Percentiles rank a stretch among this genome's conserved stretches.
phyloP scores from a whole-genome alignment of 2,797 vertebrate genomes.

The Syngnathus rostellatus region DNA sequence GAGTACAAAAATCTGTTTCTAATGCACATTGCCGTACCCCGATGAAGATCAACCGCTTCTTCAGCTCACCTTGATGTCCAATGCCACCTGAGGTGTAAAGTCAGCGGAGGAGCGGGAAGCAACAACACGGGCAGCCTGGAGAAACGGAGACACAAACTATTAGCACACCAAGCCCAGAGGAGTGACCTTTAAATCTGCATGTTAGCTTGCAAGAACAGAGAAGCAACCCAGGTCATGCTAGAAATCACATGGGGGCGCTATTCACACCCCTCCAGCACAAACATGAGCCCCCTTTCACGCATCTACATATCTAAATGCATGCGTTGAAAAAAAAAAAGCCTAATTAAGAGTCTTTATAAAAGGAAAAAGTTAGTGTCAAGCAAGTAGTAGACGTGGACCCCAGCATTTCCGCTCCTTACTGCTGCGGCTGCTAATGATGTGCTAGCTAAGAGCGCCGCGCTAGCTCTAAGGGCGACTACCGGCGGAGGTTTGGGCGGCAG shows the following conservation, averaged over 20 bases:
- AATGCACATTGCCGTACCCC: neutral
- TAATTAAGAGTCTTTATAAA: neutral
- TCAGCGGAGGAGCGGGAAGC: slow-evolving; percentile 75
- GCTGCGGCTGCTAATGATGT: slow-evolving; percentile 28
- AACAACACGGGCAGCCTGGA: slow-evolving; percentile 72
- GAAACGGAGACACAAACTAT: neutral
- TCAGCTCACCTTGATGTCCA: slow-evolving; percentile 81
- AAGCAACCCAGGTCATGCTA: neutral
- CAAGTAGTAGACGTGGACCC: slow-evolving; percentile 23
- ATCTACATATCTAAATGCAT: neutral
- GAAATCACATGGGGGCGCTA: neutral
- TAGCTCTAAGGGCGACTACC: slow-evolving; percentile 34
- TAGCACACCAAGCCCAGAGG: neutral
- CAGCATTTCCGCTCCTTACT: slow-evolving; percentile 40
- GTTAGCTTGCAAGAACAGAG: neutral
- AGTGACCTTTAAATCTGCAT: neutral
- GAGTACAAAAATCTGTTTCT: no score
- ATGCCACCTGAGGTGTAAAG: slow-evolving; percentile 80
- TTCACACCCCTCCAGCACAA: neutral
- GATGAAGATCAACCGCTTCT: neutral
- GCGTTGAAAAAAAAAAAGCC: neutral
- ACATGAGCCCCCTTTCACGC: no score
- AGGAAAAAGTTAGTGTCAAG: neutral
- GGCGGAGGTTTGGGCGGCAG: slow-evolving; percentile 53
- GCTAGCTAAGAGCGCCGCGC: slow-evolving; percentile 39